Conservation (phyloP, 2,113 vertebrate species). For the Triplophysa rosa region DNA sequence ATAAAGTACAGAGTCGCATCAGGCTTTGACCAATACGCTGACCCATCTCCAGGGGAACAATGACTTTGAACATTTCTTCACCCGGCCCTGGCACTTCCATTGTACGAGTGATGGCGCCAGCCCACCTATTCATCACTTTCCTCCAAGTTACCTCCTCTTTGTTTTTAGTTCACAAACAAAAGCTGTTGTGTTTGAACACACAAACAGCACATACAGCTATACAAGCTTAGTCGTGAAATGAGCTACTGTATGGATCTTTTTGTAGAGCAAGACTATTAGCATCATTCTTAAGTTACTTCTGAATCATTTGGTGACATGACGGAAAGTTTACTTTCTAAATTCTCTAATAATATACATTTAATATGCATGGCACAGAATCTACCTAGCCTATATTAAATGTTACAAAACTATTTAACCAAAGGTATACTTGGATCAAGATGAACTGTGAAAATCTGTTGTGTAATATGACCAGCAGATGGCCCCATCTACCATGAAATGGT, state of each 20-base stretch:
- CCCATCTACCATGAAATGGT: constrained; percentile 55
- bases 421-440: neutral
- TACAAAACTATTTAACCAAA: neutral
- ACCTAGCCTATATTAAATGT: neutral
- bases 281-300: neutral
- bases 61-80: constrained; percentile 44
- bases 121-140: constrained; percentile 48
- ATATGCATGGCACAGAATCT: neutral
- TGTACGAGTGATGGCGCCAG: constrained; percentile 37
- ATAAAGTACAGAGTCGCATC: constrained; percentile 23
- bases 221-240: neutral
- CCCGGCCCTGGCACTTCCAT: constrained; percentile 17
- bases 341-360: neutral
- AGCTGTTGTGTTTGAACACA: neutral
- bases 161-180: constrained; percentile 32
- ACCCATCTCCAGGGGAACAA: constrained; percentile 43
- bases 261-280: neutral
- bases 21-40: constrained; percentile 43
- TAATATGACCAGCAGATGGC: constrained; percentile 58
- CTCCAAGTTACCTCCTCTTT: constrained; percentile 37
- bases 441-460: neutral
- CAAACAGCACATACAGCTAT: neutral
- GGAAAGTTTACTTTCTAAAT: neutral
- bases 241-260: neutral
- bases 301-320: neutral